A percentile compares a stretch with the other conserved stretches of the same genome.
These are phyloP conservation scores for Meteorus sp. DNA, from an alignment of 1,140 invertebrate species.

Conservation along the genomic window DNA sequence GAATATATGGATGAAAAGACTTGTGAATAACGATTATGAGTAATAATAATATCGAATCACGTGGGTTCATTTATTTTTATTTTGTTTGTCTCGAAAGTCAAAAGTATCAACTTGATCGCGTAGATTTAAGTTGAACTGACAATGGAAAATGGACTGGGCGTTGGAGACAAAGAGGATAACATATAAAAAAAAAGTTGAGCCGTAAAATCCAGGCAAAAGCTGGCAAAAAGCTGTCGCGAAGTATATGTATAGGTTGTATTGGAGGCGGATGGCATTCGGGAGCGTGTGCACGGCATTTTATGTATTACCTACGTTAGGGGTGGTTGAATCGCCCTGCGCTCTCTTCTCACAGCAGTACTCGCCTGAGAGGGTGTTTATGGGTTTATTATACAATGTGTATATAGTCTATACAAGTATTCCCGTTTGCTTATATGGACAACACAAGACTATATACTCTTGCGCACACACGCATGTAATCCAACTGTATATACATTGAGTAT, in stretches of 20 bases:
- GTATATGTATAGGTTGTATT: constrained; percentile 32
- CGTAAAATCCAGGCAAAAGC: constrained; percentile 26
- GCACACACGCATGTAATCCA: constrained; percentile 15
- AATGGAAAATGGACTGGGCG: background rate
- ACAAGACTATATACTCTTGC: background rate
- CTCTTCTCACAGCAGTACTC: too few species aligned
- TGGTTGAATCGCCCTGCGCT: constrained; percentile 29
- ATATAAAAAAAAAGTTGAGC: constrained; percentile 25
- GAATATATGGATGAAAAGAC: too few species aligned
- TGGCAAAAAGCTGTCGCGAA: constrained; percentile 12
- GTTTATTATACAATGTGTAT: constrained; percentile 56
- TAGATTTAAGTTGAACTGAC: background rate
- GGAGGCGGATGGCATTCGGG: constrained; percentile 23
- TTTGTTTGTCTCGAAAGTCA: background rate
- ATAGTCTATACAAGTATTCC: constrained; percentile 37
- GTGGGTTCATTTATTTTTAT: background rate
- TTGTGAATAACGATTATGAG: too few species aligned
- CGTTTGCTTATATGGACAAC: constrained; percentile 34
- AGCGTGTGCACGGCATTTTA: constrained; percentile 44
- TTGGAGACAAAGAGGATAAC: constrained; percentile 11
- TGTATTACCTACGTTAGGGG: constrained; percentile 37
- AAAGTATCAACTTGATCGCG: too few species aligned
- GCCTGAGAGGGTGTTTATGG: constrained; percentile 60
- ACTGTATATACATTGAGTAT: constrained; percentile 8
- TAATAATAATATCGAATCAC: background rate